phyloP scores from a whole-genome alignment of 2,113 vertebrate species.

The Odobenus rosmarus region DNA sequence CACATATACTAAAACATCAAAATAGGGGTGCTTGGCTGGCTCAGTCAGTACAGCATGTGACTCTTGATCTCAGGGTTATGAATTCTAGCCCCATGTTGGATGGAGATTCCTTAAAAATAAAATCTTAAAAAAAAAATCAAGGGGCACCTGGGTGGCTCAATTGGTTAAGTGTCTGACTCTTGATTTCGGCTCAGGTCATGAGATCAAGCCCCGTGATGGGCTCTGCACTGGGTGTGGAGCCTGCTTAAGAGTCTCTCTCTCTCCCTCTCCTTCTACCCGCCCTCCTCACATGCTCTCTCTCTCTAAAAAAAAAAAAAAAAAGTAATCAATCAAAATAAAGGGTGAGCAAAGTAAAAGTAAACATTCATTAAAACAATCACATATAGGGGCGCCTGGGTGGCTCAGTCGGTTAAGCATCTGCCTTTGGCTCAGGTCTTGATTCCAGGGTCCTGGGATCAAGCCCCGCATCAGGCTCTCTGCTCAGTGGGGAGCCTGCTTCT shows the following conservation, averaged over 20 bases:
- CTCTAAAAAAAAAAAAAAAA: not conserved
- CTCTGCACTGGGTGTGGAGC: accelerated
- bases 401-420: not conserved
- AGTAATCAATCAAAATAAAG: not conserved
- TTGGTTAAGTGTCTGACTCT: not conserved
- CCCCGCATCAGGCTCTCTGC: too few species aligned
- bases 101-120: not conserved
- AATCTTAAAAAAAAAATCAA: not conserved
- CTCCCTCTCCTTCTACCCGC: not conserved
- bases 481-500: too few species aligned
- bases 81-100: not conserved
- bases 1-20: not conserved
- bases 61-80: not conserved
- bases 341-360: not conserved
- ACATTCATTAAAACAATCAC: not conserved
- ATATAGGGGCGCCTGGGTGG: not conserved
- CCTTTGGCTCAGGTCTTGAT: not conserved
- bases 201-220: not conserved
- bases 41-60: not conserved
- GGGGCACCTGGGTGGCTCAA: not conserved
- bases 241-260: not conserved
- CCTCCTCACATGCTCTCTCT: not conserved
- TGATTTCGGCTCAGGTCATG: not conserved
- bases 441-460: too few species aligned
- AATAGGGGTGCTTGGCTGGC: not conserved